phyloP scores from a whole-genome alignment of 2,888 invertebrate species.

The Diloba caeruleocephala region DNA sequence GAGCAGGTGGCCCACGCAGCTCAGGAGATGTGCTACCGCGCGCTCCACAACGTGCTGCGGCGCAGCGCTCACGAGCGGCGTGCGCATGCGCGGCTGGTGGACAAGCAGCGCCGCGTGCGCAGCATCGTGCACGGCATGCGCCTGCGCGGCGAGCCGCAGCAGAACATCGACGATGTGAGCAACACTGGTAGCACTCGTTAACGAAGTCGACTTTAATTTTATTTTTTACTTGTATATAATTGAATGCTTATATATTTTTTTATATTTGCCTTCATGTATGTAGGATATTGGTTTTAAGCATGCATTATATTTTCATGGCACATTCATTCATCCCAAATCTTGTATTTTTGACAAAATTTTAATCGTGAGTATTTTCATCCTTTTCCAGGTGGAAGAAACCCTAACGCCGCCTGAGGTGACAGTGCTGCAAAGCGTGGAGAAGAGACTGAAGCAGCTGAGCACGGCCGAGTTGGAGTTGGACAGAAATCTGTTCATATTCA shows the following conservation, averaged over 20 bases:
- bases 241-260: no score
- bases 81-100: slow-evolving; percentile 93
- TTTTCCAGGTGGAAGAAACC: slow-evolving; percentile 94
- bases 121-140: slow-evolving; percentile 94
- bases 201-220: no score
- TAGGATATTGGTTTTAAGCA: no score
- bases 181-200: no score
- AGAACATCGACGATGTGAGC: slow-evolving; percentile 94
- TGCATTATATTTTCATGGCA: no score
- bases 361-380: no score
- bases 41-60: slow-evolving; percentile 69
- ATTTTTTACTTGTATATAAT: no score
- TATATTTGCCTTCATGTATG: no score
- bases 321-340: no score
- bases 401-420: slow-evolving; percentile 95
- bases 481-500: slow-evolving; percentile 94
- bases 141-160: slow-evolving; percentile 93
- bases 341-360: no score
- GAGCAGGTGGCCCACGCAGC: slow-evolving; percentile 72
- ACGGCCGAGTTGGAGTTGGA: slow-evolving; percentile 94
- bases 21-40: slow-evolving; percentile 72
- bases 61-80: slow-evolving; percentile 57
- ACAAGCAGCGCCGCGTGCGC: slow-evolving; percentile 96
- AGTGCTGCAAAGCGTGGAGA: slow-evolving; percentile 92
- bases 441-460: slow-evolving; percentile 93